Evolutionary conservation across 30 jellyfish, hydroid and myxozoan genomes (phyloP), one percentile per base, ranked within the genome.

Genomic region (Mastigias papua): DNA sequence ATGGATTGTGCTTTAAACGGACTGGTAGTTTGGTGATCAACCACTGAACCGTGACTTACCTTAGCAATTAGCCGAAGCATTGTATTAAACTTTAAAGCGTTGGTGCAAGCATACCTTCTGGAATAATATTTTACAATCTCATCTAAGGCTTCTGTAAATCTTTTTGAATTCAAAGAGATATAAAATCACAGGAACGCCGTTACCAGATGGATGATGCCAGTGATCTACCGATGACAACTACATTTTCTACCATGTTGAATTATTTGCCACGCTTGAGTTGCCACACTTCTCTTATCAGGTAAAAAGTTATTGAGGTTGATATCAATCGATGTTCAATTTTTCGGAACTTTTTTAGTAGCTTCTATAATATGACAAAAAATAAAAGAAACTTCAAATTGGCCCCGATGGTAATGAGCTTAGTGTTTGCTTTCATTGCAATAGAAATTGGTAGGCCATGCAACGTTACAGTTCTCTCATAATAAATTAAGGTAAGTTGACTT

Each of bases 21-120:
- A 63, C 93, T 48, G 93, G 93, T 84, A 26, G 86, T 51, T 31
- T 30, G 50, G 73, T 84, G 93, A 84, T 58, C 81, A 71, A 33
- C 48, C 93, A 70, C 7, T 84, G 93, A 84, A 84, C 93, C 93
- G 66, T 84, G 72, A 37, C 93, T 26, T 7, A 61, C 63, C 16
- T 27, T 17, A 25, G 73, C 21, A 34, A 80, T 26, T 62, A 73
- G 86, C 86, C 86, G 48, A 75, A 48, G 20, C 2, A 2, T 54
- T 6, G 17, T 3, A 21, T 54, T 6, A 25, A 54, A 21, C 25
- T 8, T 42, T 42, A 8, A 4, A 42, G 13, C 7, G 54, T 42
- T 42, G n/a, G 54, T 42, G 13, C 13, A 4, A 15, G 54, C 54
- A 42, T 15, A 8, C 7, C 7, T 42, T 4, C 54, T 42, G 54